Evolutionary conservation across 2,113 vertebrate genomes (phyloP).

Genomic region (Glareola pratincola): DNA sequence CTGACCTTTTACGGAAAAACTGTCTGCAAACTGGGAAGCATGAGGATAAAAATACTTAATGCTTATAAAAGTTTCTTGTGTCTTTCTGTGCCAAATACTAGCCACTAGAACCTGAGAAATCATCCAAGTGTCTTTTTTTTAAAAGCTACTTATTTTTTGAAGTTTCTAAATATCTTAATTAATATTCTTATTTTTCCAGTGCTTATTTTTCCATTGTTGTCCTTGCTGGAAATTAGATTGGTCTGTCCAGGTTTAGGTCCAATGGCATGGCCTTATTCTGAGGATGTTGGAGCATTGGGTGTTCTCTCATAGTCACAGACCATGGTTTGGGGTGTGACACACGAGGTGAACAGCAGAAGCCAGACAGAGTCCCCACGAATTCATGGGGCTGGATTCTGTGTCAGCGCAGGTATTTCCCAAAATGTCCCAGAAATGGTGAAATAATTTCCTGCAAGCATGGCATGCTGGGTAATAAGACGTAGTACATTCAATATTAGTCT

Average conservation of each 20-base stretch:
- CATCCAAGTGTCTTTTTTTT: neutral
- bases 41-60: fast-evolving
- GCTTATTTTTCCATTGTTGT: neutral
- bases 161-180: neutral
- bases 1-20: neutral
- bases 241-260: neutral
- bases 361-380: neutral
- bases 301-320: neutral
- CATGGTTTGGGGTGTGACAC: too few species aligned
- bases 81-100: neutral
- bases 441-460: neutral
- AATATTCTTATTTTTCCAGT: neutral
- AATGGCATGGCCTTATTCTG: neutral
- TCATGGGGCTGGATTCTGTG: neutral
- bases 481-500: neutral
- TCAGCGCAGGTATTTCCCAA: neutral
- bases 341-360: neutral
- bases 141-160: neutral
- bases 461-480: neutral
- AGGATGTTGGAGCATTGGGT: neutral
- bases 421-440: neutral
- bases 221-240: neutral
- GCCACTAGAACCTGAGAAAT: neutral
- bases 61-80: neutral
- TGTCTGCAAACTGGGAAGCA: neutral